Percentiles rank a stretch among this genome's conserved stretches.
These are phyloP conservation scores for Amiota minor DNA, from an alignment of 2,888 invertebrate genomes.

Conservation along the genomic window DNA sequence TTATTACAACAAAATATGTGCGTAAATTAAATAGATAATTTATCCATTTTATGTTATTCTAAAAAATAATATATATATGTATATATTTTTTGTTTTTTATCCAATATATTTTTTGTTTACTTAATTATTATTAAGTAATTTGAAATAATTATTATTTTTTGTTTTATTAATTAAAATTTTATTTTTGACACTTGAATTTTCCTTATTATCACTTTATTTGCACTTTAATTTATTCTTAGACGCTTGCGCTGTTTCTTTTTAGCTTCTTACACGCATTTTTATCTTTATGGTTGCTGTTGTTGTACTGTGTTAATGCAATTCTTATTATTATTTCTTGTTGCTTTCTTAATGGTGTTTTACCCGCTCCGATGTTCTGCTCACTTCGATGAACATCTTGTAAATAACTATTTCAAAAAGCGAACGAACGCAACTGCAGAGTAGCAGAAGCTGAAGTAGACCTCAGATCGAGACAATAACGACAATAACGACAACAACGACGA, in stretches of 20 bases:
- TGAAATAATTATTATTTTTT: constrained; percentile 10
- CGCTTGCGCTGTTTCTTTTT: constrained; percentile 1
- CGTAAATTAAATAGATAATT: too few species aligned
- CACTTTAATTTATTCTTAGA: constrained; percentile 14
- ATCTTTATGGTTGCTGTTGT: constrained; percentile 22
- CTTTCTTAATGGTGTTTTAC: constrained; percentile 43
- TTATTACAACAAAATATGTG: too few species aligned
- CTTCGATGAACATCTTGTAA: constrained; percentile 72
- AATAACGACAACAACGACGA: constrained; percentile 8
- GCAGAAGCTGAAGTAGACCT: constrained; percentile 16
- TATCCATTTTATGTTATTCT: too few species aligned
- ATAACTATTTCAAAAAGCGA: constrained; percentile 72
- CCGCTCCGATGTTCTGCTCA: constrained; percentile 71
- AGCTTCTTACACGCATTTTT: constrained; percentile 6
- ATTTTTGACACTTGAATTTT: constrained; percentile 4
- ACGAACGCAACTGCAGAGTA: constrained; percentile 69
- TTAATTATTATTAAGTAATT: background rate
- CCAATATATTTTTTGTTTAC: constrained; percentile 2
- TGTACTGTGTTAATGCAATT: constrained; percentile 19
- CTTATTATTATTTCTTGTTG: background rate
- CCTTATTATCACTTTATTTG: background rate
- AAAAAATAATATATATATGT: background rate
- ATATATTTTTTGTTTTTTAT: background rate
- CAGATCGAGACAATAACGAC: constrained; percentile 28
- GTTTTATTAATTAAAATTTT: constrained; percentile 5